Base-by-base conservation (phyloP, 1,140 invertebrate genomes). In the Drosophila novamexicana region DNA sequence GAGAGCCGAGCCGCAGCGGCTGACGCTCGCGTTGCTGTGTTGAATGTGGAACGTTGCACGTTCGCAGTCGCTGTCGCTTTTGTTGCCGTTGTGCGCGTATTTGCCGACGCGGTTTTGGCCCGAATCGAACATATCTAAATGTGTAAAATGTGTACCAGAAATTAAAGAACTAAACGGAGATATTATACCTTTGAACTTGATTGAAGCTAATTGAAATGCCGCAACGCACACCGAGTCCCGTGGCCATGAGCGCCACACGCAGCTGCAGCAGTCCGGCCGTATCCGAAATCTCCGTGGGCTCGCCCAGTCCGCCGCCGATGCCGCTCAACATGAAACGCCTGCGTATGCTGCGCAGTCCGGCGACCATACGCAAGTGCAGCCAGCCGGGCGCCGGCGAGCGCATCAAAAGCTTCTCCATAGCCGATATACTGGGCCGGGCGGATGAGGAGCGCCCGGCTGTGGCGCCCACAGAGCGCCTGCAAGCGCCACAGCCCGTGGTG, bases 401-500 rank as follows among this genome's bases (percentile, higher is more conserved):
- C 10, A 96, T 98, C 34, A 97, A 97, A 91, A 97, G 97, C 78
- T 99, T 98, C 93, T 97, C 97, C 54, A 98, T 98, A 61, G 94
- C 96, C 77, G 98, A 99, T 93, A 98, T 98, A 79, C 98, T 69
- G 96, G 96, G 88, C 95, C 97, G 92, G 8, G 58, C 39, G 44
- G 79, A 82, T 2, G 52, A 57, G 9, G 34, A 57, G 22, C 58
- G 57, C n/a, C 29, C 65, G 29, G 45, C 54, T 22, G 22, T 22
- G 7, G 57, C 54, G 8, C 39, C 71, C 7, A 18, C 34, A 29
- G 22, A 6, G 5, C 12, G 2, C 32, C 44, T n/a, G 14, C 36
- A 32, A 7, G 52, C 36, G 14, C 59, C 8, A 7, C 58, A 36
- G 49, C 61, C 50, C 3, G n/a, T 14, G 1, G n/a, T 29, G 29